phyloP scores from a whole-genome alignment of 2,888 invertebrate species.

The Congeria kusceri region DNA sequence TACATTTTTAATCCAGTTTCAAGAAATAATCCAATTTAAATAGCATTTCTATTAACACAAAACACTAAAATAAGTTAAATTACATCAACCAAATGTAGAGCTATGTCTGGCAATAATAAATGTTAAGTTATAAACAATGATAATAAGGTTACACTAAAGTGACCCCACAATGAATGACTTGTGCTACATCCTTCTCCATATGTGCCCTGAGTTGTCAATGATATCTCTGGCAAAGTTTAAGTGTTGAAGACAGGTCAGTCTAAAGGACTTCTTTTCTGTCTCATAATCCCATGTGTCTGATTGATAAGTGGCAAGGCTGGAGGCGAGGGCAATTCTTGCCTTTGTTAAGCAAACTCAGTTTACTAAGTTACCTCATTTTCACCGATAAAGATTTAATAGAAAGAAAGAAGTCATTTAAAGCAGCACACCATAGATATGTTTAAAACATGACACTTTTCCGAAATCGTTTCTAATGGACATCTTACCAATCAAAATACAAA shows the following conservation, averaged over 20 bases:
- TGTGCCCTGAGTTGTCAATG: constrained; percentile 83
- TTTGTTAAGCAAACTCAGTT: too few relatives aligned
- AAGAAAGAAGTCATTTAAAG: too few relatives aligned
- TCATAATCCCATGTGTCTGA: constrained; percentile 64
- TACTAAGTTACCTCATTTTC: too few relatives aligned
- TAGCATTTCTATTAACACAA: too few relatives aligned
- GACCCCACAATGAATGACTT: not conserved
- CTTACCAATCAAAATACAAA: too few relatives aligned
- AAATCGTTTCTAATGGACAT: too few relatives aligned
- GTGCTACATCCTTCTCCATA: constrained; percentile 71
- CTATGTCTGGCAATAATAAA: not conserved
- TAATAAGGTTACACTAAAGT: not conserved
- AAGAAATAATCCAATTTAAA: too few relatives aligned
- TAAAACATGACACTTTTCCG: too few relatives aligned
- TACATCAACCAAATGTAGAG: not conserved
- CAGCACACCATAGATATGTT: too few relatives aligned
- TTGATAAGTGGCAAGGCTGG: not conserved
- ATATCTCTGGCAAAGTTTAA: constrained; percentile 85
- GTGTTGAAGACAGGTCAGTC: constrained; percentile 77
- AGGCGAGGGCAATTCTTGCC: not conserved
- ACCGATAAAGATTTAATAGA: too few relatives aligned
- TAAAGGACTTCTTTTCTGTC: constrained; percentile 62
- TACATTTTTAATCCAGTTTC: too few relatives aligned
- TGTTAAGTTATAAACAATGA: not conserved
- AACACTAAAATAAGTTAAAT: not conserved